Conservation (phyloP, 1,140 invertebrate genomes). For the Philotrypesis tridentata region DNA sequence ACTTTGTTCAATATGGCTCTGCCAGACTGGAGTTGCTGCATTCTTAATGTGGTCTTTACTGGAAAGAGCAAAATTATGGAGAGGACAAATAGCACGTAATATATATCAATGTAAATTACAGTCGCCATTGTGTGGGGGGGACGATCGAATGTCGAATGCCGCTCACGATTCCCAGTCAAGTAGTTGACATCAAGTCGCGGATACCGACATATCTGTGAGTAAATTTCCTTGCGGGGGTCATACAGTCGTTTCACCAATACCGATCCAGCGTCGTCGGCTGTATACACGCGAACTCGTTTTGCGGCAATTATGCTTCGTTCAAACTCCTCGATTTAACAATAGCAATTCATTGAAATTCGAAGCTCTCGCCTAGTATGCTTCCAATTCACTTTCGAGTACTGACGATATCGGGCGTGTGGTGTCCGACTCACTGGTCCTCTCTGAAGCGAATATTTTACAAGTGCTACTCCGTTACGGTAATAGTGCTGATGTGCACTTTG, state of each 20-base stretch:
- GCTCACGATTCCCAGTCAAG: neutral
- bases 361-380: slow-evolving; percentile 12
- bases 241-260: too few species aligned
- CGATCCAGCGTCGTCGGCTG: too few species aligned
- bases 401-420: slow-evolving; percentile 23
- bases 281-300: too few species aligned
- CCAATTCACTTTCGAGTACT: slow-evolving; percentile 15
- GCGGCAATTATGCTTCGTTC: neutral
- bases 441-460: slow-evolving; percentile 3
- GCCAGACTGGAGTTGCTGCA: neutral
- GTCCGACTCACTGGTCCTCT: slow-evolving; percentile 9
- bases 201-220: neutral
- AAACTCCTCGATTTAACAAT: neutral
- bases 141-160: neutral
- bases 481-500: neutral
- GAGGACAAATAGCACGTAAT: neutral
- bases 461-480: neutral
- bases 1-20: neutral
- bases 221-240: too few species aligned
- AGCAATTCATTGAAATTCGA: neutral
- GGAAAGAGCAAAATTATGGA: neutral
- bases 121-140: neutral
- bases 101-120: neutral
- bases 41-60: neutral
- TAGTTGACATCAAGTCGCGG: neutral